Percentiles rank a stretch among this genome's conserved stretches.
Conservation (phyloP, 2,888 invertebrate genomes). For the Clanis bilineata region DNA sequence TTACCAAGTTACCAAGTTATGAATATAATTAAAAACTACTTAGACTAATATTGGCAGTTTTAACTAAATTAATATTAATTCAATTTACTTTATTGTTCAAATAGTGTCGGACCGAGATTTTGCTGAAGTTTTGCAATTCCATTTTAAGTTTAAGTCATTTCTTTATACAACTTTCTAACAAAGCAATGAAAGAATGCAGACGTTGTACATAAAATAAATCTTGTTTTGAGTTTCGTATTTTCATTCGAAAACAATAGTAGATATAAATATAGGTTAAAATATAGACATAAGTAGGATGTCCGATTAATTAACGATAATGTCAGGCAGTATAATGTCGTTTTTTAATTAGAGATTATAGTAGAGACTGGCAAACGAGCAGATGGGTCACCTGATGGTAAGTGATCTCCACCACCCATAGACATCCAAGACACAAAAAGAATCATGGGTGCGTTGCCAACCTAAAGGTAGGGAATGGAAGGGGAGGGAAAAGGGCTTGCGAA, state of each 20-base stretch:
- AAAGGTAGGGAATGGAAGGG: no score
- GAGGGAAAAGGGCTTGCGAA: no score
- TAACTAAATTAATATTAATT: not conserved
- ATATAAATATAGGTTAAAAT: not conserved
- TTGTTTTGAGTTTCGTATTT: not conserved
- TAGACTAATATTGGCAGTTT: not conserved
- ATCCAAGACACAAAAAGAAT: no score
- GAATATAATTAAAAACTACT: slow-evolving; percentile 9
- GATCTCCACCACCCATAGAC: no score
- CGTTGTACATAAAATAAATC: not conserved
- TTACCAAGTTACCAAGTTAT: not conserved
- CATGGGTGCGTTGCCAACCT: no score
- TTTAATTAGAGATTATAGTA: no score
- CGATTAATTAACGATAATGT: no score
- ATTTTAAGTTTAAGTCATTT: not conserved
- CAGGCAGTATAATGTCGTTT: no score
- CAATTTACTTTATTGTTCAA: not conserved
- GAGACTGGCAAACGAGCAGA: no score
- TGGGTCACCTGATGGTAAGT: no score
- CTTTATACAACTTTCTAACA: not conserved
- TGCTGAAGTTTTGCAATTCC: not conserved
- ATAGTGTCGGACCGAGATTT: not conserved
- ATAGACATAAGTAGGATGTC: no score
- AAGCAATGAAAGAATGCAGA: not conserved
- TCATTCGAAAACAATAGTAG: not conserved